These are phyloP conservation scores for Schlechtendalia chinensis DNA, from an alignment of 1,140 invertebrate genomes.

Conservation along the genomic window DNA sequence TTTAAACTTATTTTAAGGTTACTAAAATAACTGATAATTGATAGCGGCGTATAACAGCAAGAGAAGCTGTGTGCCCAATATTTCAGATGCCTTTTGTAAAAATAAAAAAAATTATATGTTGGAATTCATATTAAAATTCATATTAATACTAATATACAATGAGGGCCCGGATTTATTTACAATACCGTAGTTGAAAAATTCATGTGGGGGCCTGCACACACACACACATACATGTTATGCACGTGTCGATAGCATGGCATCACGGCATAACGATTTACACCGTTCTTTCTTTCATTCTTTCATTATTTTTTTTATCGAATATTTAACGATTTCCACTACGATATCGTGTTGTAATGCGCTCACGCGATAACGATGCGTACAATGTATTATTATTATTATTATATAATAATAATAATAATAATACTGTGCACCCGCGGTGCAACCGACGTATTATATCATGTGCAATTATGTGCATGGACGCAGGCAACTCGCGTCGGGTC, in stretches of 20 bases:
- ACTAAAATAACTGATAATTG: too few relatives aligned
- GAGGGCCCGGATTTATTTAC: too few relatives aligned
- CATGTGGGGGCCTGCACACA: too few relatives aligned
- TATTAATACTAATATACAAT: too few relatives aligned
- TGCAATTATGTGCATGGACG: not conserved
- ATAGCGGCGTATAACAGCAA: too few relatives aligned
- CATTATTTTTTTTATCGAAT: slow-evolving; percentile 14
- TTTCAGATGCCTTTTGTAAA: too few relatives aligned
- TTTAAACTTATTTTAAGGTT: too few relatives aligned
- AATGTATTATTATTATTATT: slow-evolving; percentile 17
- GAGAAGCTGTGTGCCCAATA: too few relatives aligned
- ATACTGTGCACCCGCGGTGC: not conserved
- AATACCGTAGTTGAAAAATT: too few relatives aligned
- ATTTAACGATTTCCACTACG: not conserved
- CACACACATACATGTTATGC: not conserved
- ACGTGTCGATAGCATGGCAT: not conserved
- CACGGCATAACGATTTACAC: not conserved
- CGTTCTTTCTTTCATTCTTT: not conserved
- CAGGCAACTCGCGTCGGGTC: not conserved
- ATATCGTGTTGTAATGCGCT: not conserved
- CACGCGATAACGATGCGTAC: slow-evolving; percentile 10
- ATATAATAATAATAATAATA: too few relatives aligned
- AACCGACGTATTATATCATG: not conserved
- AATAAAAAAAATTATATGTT: too few relatives aligned
- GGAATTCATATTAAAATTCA: too few relatives aligned